Evolutionary conservation across 2,113 vertebrate species (phyloP).

Genomic region (Colistium nudipinnis): DNA sequence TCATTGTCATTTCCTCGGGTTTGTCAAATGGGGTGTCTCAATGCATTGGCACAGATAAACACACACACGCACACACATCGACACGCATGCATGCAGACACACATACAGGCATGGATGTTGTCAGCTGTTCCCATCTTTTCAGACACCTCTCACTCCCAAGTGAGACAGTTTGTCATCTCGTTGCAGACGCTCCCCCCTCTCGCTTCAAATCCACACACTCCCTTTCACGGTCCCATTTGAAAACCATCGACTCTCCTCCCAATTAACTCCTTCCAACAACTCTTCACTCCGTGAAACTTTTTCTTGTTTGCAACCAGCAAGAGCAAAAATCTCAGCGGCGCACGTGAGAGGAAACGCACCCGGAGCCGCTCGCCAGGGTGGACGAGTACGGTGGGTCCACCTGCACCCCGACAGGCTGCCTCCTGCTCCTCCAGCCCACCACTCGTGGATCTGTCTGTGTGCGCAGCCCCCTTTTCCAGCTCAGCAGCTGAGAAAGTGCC

Average conservation of each 20-base stretch:
- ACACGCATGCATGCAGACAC: slow-evolving; percentile 29
- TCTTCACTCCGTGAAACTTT: slow-evolving; percentile 30
- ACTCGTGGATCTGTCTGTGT: slow-evolving; percentile 79
- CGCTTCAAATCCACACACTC: slow-evolving; percentile 55
- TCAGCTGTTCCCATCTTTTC: slow-evolving; percentile 75
- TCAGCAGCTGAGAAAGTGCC: slow-evolving; percentile 89
- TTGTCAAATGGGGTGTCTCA: slow-evolving; percentile 68
- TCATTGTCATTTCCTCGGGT: slow-evolving; percentile 79
- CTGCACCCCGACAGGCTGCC: slow-evolving; percentile 57
- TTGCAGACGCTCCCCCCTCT: slow-evolving; percentile 47
- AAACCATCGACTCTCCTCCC: slow-evolving; percentile 48
- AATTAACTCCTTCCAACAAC: slow-evolving; percentile 56
- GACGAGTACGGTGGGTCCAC: slow-evolving; percentile 50
- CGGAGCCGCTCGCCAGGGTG: slow-evolving; percentile 19
- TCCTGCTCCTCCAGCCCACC: slow-evolving; percentile 59
- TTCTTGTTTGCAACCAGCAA: slow-evolving; percentile 5
- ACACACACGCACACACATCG: slow-evolving; percentile 25
- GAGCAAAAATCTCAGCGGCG: slow-evolving; percentile 19
- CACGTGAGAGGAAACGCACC: slow-evolving; percentile 23
- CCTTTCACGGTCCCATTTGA: slow-evolving; percentile 62
- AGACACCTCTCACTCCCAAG: slow-evolving; percentile 77
- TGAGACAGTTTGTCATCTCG: slow-evolving; percentile 71
- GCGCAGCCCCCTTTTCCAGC: slow-evolving; percentile 82
- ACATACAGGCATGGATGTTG: slow-evolving; percentile 54
- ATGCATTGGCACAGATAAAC: slow-evolving; percentile 34